Conservation (phyloP, 2,888 invertebrate species). For the Pimpla rufipes region DNA sequence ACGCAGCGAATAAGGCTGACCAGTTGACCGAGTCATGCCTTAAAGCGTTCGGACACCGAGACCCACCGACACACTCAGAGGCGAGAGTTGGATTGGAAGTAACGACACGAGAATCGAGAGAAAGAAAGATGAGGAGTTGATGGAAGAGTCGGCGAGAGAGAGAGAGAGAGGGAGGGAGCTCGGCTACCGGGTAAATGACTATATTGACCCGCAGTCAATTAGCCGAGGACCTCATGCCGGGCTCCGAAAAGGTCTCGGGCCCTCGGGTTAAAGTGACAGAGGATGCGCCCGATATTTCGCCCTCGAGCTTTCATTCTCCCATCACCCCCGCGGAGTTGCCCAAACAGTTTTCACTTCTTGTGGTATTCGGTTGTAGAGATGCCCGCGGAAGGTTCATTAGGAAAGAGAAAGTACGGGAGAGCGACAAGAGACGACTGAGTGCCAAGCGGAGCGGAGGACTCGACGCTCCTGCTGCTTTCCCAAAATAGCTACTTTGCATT, state of each 20-base stretch:
- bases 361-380: conserved; percentile 45
- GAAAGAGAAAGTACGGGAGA: conserved; percentile 58
- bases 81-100: conserved; percentile 47
- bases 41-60: conserved; percentile 67
- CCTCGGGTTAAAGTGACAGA: conserved; percentile 19
- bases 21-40: conserved; percentile 51
- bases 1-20: conserved; percentile 28
- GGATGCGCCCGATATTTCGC: conserved; percentile 42
- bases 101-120: conserved; percentile 57
- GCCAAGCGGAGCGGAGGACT: conserved; percentile 35
- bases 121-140: conserved; percentile 64
- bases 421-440: neutral
- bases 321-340: conserved; percentile 43
- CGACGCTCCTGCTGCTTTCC: neutral
- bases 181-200: conserved; percentile 74
- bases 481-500: neutral
- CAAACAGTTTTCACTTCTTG: conserved; percentile 57
- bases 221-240: conserved; percentile 71
- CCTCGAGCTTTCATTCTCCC: conserved; percentile 17
- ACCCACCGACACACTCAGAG: conserved; percentile 63
- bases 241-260: conserved; percentile 48
- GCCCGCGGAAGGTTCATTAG: conserved; percentile 27
- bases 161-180: conserved; percentile 4
- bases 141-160: conserved; percentile 54
- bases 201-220: conserved; percentile 76